These are phyloP conservation scores for Heterochromis multidens DNA, from an alignment of 2,113 vertebrate genomes.

Conservation along the genomic window DNA sequence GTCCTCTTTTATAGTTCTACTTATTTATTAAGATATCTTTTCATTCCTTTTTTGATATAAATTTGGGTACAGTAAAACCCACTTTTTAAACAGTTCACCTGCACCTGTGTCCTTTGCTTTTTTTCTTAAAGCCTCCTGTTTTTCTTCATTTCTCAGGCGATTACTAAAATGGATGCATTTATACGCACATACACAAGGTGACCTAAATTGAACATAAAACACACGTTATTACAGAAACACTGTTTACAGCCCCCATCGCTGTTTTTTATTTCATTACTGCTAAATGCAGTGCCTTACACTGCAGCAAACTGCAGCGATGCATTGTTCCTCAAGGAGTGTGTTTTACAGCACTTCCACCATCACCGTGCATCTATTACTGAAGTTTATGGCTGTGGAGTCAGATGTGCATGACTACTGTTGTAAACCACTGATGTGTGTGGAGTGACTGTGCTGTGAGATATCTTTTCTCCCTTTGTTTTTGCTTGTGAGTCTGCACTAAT, in stretches of 20 bases:
- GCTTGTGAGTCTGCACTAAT: conserved; percentile 38
- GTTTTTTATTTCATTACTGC: neutral
- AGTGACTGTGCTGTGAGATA: neutral
- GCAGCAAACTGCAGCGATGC: neutral
- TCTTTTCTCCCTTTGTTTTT: neutral
- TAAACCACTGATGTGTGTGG: conserved; percentile 1
- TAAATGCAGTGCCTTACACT: neutral
- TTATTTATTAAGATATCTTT: neutral
- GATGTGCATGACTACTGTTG: neutral
- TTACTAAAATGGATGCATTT: conserved; percentile 30
- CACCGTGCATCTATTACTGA: neutral
- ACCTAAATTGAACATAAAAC: conserved; percentile 16
- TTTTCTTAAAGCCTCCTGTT: neutral
- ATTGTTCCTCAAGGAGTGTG: neutral
- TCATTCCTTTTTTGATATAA: neutral
- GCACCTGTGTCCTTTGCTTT: neutral
- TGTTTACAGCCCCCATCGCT: neutral
- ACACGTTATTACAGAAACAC: neutral
- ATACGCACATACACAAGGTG: neutral
- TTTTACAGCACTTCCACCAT: neutral
- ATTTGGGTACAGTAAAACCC: neutral
- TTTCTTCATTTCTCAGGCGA: conserved; percentile 4
- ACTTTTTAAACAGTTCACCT: neutral
- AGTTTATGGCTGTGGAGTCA: conserved; percentile 2
- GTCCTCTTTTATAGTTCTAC: neutral